A percentile compares a stretch with the other conserved stretches of the same genome.
Evolutionary conservation across 2,113 vertebrate species (phyloP).

Genomic region (Macrotus californicus): DNA sequence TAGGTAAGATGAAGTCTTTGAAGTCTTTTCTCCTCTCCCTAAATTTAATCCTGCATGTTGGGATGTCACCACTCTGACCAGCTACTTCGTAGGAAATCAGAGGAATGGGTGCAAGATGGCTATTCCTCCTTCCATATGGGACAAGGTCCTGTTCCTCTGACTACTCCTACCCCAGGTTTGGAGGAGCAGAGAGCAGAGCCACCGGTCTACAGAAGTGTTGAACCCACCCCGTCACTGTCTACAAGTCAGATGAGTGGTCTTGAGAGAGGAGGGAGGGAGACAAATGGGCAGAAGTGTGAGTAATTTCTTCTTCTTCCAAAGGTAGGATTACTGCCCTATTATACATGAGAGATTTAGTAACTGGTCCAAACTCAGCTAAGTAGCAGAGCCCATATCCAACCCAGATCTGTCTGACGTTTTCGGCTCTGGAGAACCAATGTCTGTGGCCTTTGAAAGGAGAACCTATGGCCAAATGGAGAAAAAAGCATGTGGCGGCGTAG

Average conservation of each 20-base stretch:
- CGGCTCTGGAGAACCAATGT: neutral
- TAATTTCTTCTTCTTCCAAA: neutral
- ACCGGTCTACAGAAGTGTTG: neutral
- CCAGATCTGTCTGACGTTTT: neutral
- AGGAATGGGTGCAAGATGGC: neutral
- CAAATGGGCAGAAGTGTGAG: neutral
- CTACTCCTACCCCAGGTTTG: neutral
- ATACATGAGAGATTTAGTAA: neutral
- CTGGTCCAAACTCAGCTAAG: neutral
- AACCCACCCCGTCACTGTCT: neutral
- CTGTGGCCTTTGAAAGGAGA: slow-evolving; percentile 36
- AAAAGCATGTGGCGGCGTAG: neutral
- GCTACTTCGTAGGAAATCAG: neutral
- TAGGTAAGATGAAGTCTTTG: neutral
- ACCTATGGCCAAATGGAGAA: neutral
- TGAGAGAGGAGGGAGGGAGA: neutral
- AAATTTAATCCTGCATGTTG: slow-evolving; percentile 5
- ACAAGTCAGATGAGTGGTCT: neutral
- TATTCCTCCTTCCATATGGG: neutral
- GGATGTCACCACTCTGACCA: neutral
- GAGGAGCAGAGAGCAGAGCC: neutral
- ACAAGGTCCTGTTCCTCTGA: neutral
- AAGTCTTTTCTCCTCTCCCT: neutral
- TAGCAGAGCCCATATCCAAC: neutral
- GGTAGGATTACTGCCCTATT: neutral